Conservation (phyloP, 2,797 vertebrate genomes). For the Tapera naevia region DNA sequence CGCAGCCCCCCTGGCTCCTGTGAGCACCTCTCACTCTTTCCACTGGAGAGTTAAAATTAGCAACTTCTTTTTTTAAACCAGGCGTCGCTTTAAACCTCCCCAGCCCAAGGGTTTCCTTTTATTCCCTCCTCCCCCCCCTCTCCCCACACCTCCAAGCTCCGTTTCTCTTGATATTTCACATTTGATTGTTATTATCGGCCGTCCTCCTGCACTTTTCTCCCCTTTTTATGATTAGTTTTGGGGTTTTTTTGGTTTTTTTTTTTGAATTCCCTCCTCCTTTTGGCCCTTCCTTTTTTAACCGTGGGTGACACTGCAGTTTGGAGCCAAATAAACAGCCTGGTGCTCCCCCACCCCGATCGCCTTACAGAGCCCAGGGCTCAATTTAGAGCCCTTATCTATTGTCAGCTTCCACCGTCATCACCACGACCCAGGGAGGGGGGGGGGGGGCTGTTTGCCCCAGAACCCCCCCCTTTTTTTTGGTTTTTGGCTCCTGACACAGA, state of each 20-base stretch:
- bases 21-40: slow-evolving; percentile 66
- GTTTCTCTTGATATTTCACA: background rate
- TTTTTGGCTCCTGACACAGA: background rate
- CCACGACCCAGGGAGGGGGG: too few relatives aligned
- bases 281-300: background rate
- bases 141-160: background rate
- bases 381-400: slow-evolving; percentile 37
- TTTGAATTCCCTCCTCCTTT: background rate
- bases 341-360: background rate
- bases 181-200: background rate
- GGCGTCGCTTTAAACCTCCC: slow-evolving; percentile 25
- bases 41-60: slow-evolving; percentile 70
- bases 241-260: background rate
- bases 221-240: background rate
- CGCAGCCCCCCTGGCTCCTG: slow-evolving; percentile 50
- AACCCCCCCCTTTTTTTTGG: background rate
- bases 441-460: background rate
- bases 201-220: background rate
- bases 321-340: slow-evolving; percentile 26
- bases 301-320: slow-evolving; percentile 4
- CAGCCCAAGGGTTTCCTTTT: slow-evolving; percentile 19
- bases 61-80: slow-evolving; percentile 41
- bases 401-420: background rate
- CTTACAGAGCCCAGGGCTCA: background rate
- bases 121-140: background rate